Conservation (phyloP, 2,797 vertebrate species). For the Distichodus sexfasciatus region DNA sequence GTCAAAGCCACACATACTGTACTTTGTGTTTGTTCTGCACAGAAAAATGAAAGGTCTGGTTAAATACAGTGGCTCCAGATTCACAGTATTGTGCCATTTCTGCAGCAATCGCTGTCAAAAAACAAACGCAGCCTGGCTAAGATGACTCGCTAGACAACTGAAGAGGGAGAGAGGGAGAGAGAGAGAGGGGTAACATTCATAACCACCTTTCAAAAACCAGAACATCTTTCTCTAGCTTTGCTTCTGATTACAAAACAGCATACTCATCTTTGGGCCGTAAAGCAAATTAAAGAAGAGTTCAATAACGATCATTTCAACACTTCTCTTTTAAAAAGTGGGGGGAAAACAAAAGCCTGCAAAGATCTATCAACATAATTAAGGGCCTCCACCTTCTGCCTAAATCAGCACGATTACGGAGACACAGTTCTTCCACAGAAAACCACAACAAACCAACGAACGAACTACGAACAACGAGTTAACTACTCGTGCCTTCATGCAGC, state of each 20-base stretch:
- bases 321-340: constrained; percentile 40
- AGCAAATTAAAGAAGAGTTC: constrained; percentile 61
- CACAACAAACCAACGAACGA: constrained; percentile 15
- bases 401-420: constrained; percentile 19
- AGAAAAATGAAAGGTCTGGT: constrained; percentile 74
- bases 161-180: constrained; percentile 43
- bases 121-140: constrained; percentile 64
- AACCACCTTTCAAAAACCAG: constrained; percentile 71
- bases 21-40: constrained; percentile 71
- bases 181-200: constrained; percentile 57
- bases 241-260: constrained; percentile 68
- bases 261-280: constrained; percentile 65
- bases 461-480: too few species aligned
- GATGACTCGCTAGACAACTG: constrained; percentile 66
- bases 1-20: constrained; percentile 52
- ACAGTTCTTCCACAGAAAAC: constrained; percentile 34
- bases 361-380: constrained; percentile 13
- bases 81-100: constrained; percentile 79
- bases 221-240: constrained; percentile 72
- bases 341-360: neutral
- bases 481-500: constrained; percentile 27
- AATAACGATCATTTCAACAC: constrained; percentile 65
- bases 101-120: constrained; percentile 55
- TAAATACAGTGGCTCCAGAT: constrained; percentile 80
- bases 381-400: constrained; percentile 11